A percentile compares a stretch with the other conserved stretches of the same genome.
Conservation (phyloP, 1,140 invertebrate genomes). For the Sipha flava region DNA sequence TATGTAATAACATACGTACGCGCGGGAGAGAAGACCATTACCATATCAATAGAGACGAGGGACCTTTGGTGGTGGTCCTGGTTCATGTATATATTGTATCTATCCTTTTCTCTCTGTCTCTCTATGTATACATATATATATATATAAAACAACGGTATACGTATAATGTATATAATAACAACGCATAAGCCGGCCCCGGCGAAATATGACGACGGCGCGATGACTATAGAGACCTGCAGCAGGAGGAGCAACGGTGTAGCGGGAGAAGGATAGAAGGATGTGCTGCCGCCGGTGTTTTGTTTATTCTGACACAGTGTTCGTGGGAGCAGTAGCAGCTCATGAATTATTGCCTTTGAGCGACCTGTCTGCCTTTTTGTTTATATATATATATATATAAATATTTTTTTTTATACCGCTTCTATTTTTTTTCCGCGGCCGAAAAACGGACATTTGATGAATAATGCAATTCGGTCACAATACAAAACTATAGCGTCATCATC, state of each 20-base stretch:
- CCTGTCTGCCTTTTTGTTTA: not conserved
- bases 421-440: not conserved
- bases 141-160: not conserved
- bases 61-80: not conserved
- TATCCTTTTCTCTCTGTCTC: too few relatives aligned
- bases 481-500: constrained; percentile 10
- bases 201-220: not conserved
- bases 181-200: not conserved
- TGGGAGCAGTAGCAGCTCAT: not conserved
- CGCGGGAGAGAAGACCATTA: not conserved
- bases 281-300: not conserved
- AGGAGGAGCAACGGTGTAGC: not conserved
- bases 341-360: constrained; percentile 22
- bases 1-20: not conserved
- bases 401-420: not conserved
- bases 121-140: not conserved
- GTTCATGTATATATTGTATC: too few relatives aligned
- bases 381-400: not conserved
- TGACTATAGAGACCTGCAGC: not conserved
- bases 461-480: constrained; percentile 18
- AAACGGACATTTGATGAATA: constrained; percentile 27
- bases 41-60: constrained; percentile 8
- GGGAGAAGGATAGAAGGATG: not conserved
- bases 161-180: too few relatives aligned
- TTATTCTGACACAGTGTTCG: constrained; percentile 6